Percentiles rank a stretch among this genome's conserved stretches.
Evolutionary conservation across 2,113 vertebrate genomes (phyloP).

Genomic region (Muntiacus muntjak): DNA sequence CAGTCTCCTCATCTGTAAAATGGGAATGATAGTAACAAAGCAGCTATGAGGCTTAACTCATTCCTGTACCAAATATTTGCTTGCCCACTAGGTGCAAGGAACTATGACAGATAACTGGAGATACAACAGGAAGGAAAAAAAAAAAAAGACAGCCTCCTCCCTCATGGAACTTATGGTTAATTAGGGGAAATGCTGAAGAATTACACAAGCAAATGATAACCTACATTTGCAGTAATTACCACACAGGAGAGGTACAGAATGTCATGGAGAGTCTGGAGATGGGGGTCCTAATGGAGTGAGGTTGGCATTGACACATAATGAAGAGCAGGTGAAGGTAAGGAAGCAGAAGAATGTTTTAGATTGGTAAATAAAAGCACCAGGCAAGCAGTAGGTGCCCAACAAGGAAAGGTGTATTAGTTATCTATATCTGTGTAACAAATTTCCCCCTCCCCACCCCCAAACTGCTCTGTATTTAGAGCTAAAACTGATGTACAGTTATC

Average conservation of each 20-base stretch:
- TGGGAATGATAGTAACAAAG: not conserved
- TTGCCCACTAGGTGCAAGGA: not conserved
- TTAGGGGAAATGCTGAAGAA: not conserved
- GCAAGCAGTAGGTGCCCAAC: not conserved
- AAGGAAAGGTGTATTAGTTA: not conserved
- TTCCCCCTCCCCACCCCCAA: not conserved
- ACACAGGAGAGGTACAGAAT: not conserved
- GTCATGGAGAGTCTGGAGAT: rapidly evolving
- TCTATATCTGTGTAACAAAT: not conserved
- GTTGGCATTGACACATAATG: rapidly evolving
- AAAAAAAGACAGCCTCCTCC: not conserved
- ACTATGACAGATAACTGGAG: not conserved
- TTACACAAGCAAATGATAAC: not conserved
- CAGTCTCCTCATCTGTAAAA: not conserved
- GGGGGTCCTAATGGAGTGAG: not conserved
- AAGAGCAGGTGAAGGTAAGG: not conserved
- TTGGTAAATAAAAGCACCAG: not conserved
- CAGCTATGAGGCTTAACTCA: not conserved
- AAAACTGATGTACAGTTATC: not conserved
- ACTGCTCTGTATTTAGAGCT: not conserved
- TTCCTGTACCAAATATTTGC: not conserved
- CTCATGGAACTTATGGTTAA: not conserved
- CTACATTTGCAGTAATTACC: not conserved
- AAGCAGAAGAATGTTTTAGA: not conserved
- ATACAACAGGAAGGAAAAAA: rapidly evolving